Evolutionary conservation across 1,140 invertebrate genomes (phyloP).

Genomic region (Heliconius eleuchia): DNA sequence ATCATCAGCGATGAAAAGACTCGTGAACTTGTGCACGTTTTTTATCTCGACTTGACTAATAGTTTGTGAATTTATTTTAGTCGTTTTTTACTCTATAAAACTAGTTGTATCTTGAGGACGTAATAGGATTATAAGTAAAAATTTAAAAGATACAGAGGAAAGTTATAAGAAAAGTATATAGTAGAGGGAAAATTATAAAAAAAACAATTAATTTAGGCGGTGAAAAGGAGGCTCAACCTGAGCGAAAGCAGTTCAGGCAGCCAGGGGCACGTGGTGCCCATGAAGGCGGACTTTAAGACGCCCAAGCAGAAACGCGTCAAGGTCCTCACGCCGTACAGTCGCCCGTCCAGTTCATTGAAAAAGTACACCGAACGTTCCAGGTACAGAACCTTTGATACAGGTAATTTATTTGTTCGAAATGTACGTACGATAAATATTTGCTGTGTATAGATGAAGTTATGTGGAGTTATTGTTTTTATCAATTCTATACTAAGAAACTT

Average conservation of each 20-base stretch:
- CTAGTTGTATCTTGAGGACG: not conserved
- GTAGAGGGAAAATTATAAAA: no score
- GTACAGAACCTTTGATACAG: constrained; percentile 63
- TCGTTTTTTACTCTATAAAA: not conserved
- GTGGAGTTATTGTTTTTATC: not conserved
- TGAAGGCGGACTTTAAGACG: constrained; percentile 84
- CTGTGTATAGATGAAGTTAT: no score
- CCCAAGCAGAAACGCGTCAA: constrained; percentile 82
- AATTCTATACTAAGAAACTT: not conserved
- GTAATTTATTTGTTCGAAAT: constrained; percentile 44
- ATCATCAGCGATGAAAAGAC: constrained; percentile 22
- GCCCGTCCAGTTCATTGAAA: constrained; percentile 80
- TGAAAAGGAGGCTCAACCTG: constrained; percentile 90
- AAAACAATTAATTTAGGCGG: constrained; percentile 78
- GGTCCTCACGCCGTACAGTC: constrained; percentile 75
- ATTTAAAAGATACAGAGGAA: not conserved
- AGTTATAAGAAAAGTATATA: not conserved
- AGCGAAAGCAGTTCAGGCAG: constrained; percentile 77
- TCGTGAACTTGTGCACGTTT: constrained; percentile 33
- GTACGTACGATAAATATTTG: not conserved
- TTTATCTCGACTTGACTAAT: constrained; percentile 21
- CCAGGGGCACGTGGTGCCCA: constrained; percentile 79
- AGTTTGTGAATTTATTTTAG: no score
- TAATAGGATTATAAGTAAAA: not conserved
- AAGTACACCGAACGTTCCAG: constrained; percentile 80